phyloP scores from a whole-genome alignment of 2,888 invertebrate species.

The Nomada ruficornis region DNA sequence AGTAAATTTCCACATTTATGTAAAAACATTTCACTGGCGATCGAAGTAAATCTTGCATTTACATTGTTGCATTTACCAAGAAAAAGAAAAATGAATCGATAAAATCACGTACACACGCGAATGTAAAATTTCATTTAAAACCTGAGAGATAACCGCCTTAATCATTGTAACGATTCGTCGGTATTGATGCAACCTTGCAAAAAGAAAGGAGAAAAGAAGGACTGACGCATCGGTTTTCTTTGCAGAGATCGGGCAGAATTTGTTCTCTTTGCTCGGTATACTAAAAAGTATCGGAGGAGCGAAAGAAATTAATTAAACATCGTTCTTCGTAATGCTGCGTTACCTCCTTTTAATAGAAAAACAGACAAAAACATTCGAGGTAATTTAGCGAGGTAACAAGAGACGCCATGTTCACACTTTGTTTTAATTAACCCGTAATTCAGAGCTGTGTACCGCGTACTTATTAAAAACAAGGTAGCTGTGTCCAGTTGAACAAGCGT shows the following conservation, averaged over 20 bases:
- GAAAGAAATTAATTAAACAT: neutral
- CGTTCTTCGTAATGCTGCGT: neutral
- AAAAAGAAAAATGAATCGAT: too few species aligned
- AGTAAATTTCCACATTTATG: neutral
- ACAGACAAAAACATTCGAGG: too few species aligned
- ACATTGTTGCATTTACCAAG: too few species aligned
- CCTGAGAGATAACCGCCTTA: neutral
- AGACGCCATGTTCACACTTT: conserved; percentile 1
- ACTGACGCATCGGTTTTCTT: neutral
- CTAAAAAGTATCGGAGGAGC: neutral
- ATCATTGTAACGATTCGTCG: neutral
- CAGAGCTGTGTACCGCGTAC: neutral
- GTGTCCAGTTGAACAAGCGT: conserved; percentile 8
- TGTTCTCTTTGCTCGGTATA: neutral
- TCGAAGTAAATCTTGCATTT: neutral
- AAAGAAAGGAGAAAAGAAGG: neutral
- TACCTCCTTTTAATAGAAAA: neutral
- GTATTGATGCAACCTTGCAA: neutral
- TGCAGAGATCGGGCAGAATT: neutral
- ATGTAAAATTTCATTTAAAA: too few species aligned
- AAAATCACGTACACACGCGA: too few species aligned
- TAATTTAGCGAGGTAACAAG: neutral
- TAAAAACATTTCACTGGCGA: neutral
- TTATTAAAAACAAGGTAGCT: conserved; percentile 9
- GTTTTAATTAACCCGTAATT: conserved; percentile 32